phyloP scores from a whole-genome alignment of 1,140 invertebrate species.

The Trichonephila clavata region DNA sequence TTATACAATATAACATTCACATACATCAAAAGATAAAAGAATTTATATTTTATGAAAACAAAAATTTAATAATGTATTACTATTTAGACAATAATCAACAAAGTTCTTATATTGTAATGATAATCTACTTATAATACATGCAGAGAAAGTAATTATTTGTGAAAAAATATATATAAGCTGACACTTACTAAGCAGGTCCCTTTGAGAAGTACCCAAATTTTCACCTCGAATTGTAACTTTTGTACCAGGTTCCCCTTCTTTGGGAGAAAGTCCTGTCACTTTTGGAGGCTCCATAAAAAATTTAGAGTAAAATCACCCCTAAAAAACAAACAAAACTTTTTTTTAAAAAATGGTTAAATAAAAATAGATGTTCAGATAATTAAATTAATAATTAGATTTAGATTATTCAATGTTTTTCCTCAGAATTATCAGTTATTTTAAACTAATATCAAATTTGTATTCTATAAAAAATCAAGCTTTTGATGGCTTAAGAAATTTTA shows the following conservation, averaged over 20 bases:
- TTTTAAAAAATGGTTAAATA: not conserved
- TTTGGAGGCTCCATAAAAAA: slow-evolving; percentile 79
- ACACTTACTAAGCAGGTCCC: slow-evolving; percentile 91
- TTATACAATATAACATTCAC: too few species aligned
- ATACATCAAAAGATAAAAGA: too few species aligned
- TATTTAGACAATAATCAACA: too few species aligned
- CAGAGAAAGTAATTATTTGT: too few species aligned
- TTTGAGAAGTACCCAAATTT: slow-evolving; percentile 91
- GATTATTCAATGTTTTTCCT: not conserved
- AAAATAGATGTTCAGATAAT: too few species aligned
- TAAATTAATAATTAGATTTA: too few species aligned
- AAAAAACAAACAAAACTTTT: not conserved
- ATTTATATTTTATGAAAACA: too few species aligned
- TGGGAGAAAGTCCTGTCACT: slow-evolving; percentile 98
- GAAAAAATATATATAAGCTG: not conserved
- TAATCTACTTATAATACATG: too few species aligned
- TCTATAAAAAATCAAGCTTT: not conserved
- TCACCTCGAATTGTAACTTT: slow-evolving; percentile 97
- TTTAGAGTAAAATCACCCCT: not conserved
- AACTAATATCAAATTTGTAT: too few species aligned
- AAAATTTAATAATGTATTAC: too few species aligned
- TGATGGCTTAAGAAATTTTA: not conserved
- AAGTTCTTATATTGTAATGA: too few species aligned
- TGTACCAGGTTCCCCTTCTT: slow-evolving; percentile 98
- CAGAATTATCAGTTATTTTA: not conserved